Percentiles rank a stretch among this genome's conserved stretches.
phyloP scores from a whole-genome alignment of 2,797 vertebrate species.

The Lithobates sylvaticus region DNA sequence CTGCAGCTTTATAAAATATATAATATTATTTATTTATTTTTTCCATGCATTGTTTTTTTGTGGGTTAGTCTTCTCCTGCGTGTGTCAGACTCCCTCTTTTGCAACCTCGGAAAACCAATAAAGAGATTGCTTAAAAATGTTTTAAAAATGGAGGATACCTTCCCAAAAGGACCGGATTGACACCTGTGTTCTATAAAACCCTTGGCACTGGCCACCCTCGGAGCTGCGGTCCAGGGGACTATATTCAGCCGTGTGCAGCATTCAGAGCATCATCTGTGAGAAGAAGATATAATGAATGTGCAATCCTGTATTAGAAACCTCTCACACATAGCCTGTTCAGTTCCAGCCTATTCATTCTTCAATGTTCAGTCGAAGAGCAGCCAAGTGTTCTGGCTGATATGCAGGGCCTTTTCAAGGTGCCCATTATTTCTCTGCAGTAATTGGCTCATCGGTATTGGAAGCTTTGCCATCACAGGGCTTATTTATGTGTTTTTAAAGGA shows the following conservation, averaged over 20 bases:
- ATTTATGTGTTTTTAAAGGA: not conserved
- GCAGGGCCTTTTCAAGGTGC: not conserved
- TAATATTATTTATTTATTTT: no score
- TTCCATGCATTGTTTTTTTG: no score
- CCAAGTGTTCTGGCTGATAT: not conserved
- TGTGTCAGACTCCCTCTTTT: no score
- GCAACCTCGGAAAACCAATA: no score
- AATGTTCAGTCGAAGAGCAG: not conserved
- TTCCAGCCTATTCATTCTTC: not conserved
- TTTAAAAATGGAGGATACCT: not conserved
- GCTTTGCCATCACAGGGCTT: not conserved
- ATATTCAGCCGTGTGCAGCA: not conserved
- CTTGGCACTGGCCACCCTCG: not conserved
- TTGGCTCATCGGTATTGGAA: not conserved
- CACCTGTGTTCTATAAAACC: slow-evolving; percentile 12
- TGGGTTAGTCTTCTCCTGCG: no score
- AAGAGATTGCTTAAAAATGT: no score
- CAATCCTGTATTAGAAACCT: not conserved
- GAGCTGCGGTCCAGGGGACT: not conserved
- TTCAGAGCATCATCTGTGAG: not conserved
- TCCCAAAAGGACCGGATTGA: slow-evolving; percentile 16
- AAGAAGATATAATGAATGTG: not conserved
- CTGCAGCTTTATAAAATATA: no score
- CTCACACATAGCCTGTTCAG: not conserved
- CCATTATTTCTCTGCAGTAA: not conserved